Evolutionary conservation across 2,113 vertebrate species (phyloP).

Genomic region (Hylia prasina): DNA sequence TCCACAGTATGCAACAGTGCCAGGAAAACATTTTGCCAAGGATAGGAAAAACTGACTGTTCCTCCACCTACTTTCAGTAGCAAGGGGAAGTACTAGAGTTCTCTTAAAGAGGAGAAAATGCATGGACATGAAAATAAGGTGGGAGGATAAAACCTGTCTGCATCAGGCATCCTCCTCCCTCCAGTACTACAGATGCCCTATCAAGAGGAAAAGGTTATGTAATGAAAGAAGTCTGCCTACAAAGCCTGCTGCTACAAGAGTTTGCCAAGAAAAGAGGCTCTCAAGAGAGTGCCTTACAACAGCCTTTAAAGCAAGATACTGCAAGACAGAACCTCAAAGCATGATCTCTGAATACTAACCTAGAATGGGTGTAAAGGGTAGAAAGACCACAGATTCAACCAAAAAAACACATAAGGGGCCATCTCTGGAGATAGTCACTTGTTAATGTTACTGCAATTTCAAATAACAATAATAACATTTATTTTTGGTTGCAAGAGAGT

Average conservation of each 20-base stretch:
- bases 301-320: constrained; percentile 14
- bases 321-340: neutral
- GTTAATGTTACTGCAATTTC: neutral
- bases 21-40: constrained; percentile 43
- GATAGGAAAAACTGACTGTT: constrained; percentile 55
- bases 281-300: neutral
- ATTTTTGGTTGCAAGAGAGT: neutral
- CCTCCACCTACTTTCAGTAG: constrained; percentile 51
- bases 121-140: constrained; percentile 60
- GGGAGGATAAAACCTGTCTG: constrained; percentile 63
- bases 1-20: neutral
- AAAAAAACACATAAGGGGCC: neutral
- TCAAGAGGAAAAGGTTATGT: constrained; percentile 59
- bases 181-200: constrained; percentile 60
- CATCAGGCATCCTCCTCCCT: constrained; percentile 61
- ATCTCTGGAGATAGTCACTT: neutral
- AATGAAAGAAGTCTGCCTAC: constrained; percentile 64
- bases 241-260: constrained; percentile 61
- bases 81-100: constrained; percentile 57
- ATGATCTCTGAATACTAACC: neutral
- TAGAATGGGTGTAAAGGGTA: neutral
- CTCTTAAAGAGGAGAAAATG: constrained; percentile 49
- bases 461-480: neutral
- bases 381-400: neutral
- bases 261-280: constrained; percentile 50